Percentiles rank a stretch among this genome's conserved stretches.
Evolutionary conservation across 2,113 vertebrate species (phyloP).

Genomic region (Anoura caudifer): DNA sequence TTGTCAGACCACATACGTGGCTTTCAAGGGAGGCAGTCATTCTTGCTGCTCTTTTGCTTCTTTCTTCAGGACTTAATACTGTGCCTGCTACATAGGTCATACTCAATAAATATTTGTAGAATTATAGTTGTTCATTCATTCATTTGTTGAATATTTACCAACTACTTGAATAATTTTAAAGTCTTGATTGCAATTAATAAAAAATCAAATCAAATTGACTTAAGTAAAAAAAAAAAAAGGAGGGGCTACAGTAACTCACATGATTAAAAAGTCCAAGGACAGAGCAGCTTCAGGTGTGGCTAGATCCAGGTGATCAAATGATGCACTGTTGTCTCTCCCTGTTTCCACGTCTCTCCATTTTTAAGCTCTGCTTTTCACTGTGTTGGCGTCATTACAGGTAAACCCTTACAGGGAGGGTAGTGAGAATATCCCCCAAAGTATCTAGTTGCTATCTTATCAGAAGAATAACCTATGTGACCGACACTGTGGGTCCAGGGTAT

Average conservation of each 20-base stretch:
- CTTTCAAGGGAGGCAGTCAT: not conserved
- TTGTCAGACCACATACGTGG: not conserved
- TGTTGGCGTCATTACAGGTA: not conserved
- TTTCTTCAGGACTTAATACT: not conserved
- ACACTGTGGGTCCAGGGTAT: not conserved
- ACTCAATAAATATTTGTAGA: not conserved
- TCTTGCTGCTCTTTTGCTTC: not conserved
- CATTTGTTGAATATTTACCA: not conserved
- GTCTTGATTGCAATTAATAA: not conserved
- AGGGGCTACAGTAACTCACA: not conserved
- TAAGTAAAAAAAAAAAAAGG: not conserved
- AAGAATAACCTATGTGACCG: not conserved
- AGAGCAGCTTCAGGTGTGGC: not conserved
- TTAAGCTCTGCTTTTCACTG: not conserved
- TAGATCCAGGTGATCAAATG: not conserved
- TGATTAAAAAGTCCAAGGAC: not conserved
- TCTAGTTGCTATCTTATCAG: not conserved
- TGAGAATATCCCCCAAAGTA: not conserved
- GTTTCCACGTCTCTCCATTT: not conserved
- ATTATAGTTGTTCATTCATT: not conserved
- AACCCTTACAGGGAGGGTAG: not conserved
- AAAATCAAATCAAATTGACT: not conserved
- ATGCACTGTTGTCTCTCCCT: not conserved
- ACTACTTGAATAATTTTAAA: not conserved
- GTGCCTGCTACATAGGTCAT: not conserved